These are phyloP conservation scores for Dolichomitus sp. DNA, from an alignment of 2,888 invertebrate genomes.

Conservation along the genomic window DNA sequence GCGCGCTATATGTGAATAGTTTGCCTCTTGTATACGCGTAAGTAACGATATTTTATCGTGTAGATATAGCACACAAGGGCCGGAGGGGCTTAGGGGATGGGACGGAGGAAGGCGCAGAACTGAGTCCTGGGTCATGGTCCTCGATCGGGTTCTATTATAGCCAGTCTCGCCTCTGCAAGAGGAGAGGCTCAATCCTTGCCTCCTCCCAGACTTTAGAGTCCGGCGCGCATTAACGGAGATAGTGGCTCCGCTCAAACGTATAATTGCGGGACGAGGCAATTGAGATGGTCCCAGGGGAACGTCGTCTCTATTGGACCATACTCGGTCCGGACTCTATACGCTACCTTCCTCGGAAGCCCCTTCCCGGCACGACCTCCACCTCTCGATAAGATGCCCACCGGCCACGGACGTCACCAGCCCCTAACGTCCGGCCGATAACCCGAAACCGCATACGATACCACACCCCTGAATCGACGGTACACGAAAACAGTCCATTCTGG, in stretches of 20 bases:
- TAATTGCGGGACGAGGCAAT: slow-evolving; percentile 85
- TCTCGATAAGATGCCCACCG: slow-evolving; percentile 78
- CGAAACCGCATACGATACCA: slow-evolving; percentile 75
- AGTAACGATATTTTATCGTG: slow-evolving; percentile 55
- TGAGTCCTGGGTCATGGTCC: slow-evolving; percentile 43
- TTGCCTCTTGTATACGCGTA: slow-evolving; percentile 20
- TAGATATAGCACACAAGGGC: slow-evolving; percentile 15
- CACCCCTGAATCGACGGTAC: slow-evolving; percentile 7
- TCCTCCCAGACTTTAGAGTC: slow-evolving; percentile 72
- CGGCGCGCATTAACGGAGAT: slow-evolving; percentile 84
- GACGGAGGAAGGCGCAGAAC: slow-evolving; percentile 6
- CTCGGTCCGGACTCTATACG: slow-evolving; percentile 38
- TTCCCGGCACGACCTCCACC: slow-evolving; percentile 73
- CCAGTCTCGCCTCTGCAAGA: slow-evolving; percentile 23
- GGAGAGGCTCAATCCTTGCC: slow-evolving; percentile 38
- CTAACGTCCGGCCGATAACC: slow-evolving; percentile 76
- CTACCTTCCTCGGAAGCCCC: slow-evolving; percentile 71
- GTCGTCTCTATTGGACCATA: slow-evolving; percentile 68
- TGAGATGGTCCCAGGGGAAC: slow-evolving; percentile 80
- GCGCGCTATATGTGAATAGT: slow-evolving; percentile 10
- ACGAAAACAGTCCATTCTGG: slow-evolving; percentile 44
- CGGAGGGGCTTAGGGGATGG: neutral
- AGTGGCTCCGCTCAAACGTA: slow-evolving; percentile 85
- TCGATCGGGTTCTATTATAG: slow-evolving; percentile 52
- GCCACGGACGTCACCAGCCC: slow-evolving; percentile 62